phyloP scores from a whole-genome alignment of 2,113 vertebrate species.

The Gobio gobio region DNA sequence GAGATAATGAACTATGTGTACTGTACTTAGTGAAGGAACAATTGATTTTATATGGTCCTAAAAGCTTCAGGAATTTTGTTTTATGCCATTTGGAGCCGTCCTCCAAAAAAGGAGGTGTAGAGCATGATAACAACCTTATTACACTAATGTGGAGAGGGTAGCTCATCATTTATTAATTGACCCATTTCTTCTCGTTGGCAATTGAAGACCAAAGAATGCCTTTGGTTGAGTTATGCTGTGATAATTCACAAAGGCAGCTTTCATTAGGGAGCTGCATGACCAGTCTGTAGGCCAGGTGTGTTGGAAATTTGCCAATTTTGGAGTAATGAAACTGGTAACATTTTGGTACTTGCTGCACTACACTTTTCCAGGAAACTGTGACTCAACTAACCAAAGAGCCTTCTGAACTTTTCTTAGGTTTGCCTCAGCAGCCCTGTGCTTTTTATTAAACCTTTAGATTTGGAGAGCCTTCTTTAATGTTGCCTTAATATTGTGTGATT shows the following conservation, averaged over 20 bases:
- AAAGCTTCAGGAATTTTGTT: conserved; percentile 35
- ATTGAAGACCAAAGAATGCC: conserved; percentile 64
- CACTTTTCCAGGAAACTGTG: conserved; percentile 37
- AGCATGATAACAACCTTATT: background rate
- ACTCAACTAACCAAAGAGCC: conserved; percentile 9
- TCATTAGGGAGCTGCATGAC: conserved; percentile 57
- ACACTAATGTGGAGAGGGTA: conserved; percentile 5
- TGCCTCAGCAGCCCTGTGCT: conserved; percentile 20
- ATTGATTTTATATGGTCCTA: conserved; percentile 22
- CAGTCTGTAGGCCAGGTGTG: conserved; percentile 68
- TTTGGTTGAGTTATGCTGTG: conserved; percentile 43
- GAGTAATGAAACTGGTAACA: conserved; percentile 30
- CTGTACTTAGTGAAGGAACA: conserved; percentile 10
- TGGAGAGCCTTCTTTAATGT: background rate
- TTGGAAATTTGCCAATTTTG: conserved; percentile 61
- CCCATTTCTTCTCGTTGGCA: conserved; percentile 19
- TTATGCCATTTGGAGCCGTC: conserved; percentile 4
- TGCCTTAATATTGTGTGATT: conserved; percentile 24
- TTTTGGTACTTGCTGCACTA: conserved; percentile 33
- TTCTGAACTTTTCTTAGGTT: conserved; percentile 7
- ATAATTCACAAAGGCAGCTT: conserved; percentile 67
- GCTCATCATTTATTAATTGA: conserved; percentile 25
- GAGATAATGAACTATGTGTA: conserved; percentile 6
- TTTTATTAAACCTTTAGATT: conserved; percentile 8
- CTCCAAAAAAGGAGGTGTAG: background rate